Conservation (phyloP, 1,140 invertebrate genomes). For the Eciton burchellii region DNA sequence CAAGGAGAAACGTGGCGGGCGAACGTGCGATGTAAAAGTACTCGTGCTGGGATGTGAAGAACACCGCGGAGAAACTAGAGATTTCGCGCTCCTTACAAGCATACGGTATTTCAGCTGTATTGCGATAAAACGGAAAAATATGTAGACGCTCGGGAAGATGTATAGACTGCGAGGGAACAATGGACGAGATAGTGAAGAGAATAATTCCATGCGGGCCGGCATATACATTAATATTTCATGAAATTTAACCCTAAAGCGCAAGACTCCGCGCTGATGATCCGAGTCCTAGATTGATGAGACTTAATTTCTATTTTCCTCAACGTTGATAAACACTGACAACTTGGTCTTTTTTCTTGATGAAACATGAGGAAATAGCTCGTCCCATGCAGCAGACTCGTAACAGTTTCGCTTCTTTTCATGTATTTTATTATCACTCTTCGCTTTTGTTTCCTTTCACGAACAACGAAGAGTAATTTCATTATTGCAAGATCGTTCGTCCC, state of each 20-base stretch:
- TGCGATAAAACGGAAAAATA: conserved; percentile 59
- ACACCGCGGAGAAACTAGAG: conserved; percentile 35
- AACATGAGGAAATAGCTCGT: background rate
- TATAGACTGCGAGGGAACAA: conserved; percentile 51
- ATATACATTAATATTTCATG: conserved; percentile 37
- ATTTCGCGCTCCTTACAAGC: conserved; percentile 50
- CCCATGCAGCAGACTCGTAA: background rate
- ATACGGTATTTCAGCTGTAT: conserved; percentile 38
- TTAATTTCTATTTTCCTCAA: conserved; percentile 21
- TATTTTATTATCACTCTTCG: too few species aligned
- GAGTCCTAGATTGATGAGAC: background rate
- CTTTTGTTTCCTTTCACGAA: background rate
- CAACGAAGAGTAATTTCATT: background rate
- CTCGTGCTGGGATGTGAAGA: background rate
- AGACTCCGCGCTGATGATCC: background rate
- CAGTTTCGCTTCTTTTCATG: too few species aligned
- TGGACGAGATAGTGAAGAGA: conserved; percentile 27
- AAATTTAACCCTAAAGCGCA: conserved; percentile 7
- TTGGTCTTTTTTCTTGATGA: background rate
- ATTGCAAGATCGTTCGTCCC: background rate
- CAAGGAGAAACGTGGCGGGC: background rate
- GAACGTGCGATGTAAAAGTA: background rate
- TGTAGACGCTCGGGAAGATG: conserved; percentile 48
- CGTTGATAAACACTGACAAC: background rate
- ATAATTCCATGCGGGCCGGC: conserved; percentile 25